Base-by-base conservation (phyloP, 2,797 vertebrate genomes). In the Myotis planiceps region DNA sequence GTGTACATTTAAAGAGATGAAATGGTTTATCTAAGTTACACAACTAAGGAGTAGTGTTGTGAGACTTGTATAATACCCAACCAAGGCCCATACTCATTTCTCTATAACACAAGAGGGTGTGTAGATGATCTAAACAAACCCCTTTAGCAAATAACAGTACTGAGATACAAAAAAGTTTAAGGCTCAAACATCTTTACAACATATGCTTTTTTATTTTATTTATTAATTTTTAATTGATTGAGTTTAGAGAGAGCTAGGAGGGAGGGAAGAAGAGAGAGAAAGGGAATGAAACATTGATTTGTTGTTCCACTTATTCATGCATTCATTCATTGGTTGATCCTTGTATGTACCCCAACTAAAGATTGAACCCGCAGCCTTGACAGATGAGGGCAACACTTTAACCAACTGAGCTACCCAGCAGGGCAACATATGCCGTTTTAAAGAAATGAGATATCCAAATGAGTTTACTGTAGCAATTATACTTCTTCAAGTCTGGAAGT, bases 381-480 rank as follows among this genome's bases (percentile, higher is more conserved):
- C 15, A 18, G 15, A 65, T 32, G 29, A 32, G n/a, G 15, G 16
- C 3, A 0, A 65, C 16, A 32, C 63, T 65, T 18, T n/a, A 63
- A 63, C 14, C 29, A 65, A 32, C 15, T 65, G 63, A 65, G 27
- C 5, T 60, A 60, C 58, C 27, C 13, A 4, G 63, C 15, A 65
- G 63, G n/a, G 63, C 15, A 9, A 29, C 4, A 21, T 55, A 71
- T 2, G 10, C 34, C 78, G 53, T 71, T 79, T 88, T 95, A 68
- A 75, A 84, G 34, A 65, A 72, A 78, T 83, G 47, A 93, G 16
- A 55, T 60, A 68, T 14, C 68, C 65, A 85, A 89, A 32, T 16
- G 75, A 95, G 37, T 92, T 95, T 97, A 90, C 55, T 60, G 1
- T 83, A 85, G 15, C 47, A 92, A 58, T 85, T 95, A 27, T 49